Percentiles rank a stretch among this genome's conserved stretches.
Conservation (phyloP, 2,888 invertebrate genomes). For the Spodoptera exigua region DNA sequence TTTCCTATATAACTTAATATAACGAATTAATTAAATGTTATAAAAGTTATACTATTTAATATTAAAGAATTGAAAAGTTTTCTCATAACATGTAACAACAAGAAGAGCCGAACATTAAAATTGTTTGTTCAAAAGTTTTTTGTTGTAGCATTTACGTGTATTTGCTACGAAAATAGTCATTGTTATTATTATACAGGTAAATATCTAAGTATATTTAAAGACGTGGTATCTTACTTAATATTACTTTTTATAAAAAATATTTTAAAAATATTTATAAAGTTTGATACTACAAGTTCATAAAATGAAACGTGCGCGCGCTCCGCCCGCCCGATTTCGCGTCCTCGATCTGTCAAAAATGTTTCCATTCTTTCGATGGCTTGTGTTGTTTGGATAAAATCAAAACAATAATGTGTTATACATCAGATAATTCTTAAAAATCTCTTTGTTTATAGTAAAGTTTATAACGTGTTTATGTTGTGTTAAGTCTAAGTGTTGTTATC, state of each 20-base stretch:
- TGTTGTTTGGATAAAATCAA: constrained; percentile 74
- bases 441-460: constrained; percentile 63
- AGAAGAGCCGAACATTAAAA: too few species aligned
- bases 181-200: too few species aligned
- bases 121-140: too few species aligned
- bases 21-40: too few species aligned
- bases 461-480: constrained; percentile 58
- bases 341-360: constrained; percentile 83
- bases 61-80: too few species aligned
- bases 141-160: too few species aligned
- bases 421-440: constrained; percentile 59
- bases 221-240: not conserved
- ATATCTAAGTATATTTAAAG: too few species aligned
- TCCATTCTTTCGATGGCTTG: constrained; percentile 71
- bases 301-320: constrained; percentile 75
- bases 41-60: too few species aligned
- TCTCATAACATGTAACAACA: too few species aligned
- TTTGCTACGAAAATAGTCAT: too few species aligned
- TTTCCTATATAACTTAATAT: too few species aligned
- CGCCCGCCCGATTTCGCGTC: constrained; percentile 72
- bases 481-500: constrained; percentile 62
- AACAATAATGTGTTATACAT: constrained; percentile 69
- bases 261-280: constrained; percentile 31
- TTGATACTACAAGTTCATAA: constrained; percentile 54
- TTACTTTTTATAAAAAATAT: constrained; percentile 1